Percentiles rank a stretch among this genome's conserved stretches.
phyloP scores from a whole-genome alignment of 2,797 vertebrate species.

The Eutrigla gurnardus region DNA sequence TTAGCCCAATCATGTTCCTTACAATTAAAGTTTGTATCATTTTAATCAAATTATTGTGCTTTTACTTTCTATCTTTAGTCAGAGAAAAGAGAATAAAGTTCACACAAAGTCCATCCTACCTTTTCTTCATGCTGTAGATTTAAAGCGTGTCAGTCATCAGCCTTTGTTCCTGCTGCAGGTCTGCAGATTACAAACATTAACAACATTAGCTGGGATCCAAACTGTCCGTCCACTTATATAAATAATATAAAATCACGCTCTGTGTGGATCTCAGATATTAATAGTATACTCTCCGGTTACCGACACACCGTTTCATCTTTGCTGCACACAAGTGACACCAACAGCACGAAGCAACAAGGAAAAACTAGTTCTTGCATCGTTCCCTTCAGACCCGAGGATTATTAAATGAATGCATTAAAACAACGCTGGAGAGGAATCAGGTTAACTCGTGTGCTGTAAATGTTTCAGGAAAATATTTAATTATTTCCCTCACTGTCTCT shows the following conservation, averaged over 20 bases:
- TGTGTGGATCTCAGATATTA: constrained; percentile 37
- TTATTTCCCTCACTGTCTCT: background rate
- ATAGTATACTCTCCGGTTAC: constrained; percentile 10
- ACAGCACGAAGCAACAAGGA: constrained; percentile 6
- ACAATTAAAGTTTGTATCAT: too few species aligned
- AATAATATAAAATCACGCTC: background rate
- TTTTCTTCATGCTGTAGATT: background rate
- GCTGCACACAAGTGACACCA: constrained; percentile 4
- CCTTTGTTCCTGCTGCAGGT: background rate
- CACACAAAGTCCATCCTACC: background rate
- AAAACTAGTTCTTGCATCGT: background rate
- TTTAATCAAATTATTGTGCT: background rate
- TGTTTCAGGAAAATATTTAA: constrained; percentile 9
- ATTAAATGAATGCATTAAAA: background rate
- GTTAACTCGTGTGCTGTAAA: background rate
- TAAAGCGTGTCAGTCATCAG: background rate
- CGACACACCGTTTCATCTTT: constrained; percentile 9
- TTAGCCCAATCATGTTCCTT: too few species aligned
- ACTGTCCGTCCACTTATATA: background rate
- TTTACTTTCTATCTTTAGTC: background rate
- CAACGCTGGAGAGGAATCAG: constrained; percentile 7
- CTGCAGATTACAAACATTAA: constrained; percentile 19
- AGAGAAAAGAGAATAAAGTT: background rate
- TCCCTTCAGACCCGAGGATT: constrained; percentile 16
- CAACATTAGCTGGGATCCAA: constrained; percentile 2